Evolutionary conservation across 2,113 vertebrate species (phyloP), one percentile per base, ranked within the genome.

Genomic region (Hystrix brachyura): DNA sequence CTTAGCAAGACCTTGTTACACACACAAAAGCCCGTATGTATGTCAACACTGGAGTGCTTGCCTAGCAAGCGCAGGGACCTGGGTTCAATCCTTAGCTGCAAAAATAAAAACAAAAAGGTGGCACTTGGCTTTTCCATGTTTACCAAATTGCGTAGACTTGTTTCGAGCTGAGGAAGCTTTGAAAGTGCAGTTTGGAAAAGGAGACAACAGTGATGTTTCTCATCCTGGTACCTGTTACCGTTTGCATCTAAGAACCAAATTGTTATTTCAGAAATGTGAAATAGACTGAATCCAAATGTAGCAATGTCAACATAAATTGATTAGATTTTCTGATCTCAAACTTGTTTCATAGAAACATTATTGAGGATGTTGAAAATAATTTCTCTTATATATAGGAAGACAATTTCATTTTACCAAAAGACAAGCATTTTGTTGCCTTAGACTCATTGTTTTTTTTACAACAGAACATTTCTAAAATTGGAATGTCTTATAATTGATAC

Each of bases 381-480:
- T 82, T 94, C 18, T 83, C 13, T 55, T 83, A 71, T 81, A 14
- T 84, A 48, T 38, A 67, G 76, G 55, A 67, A 14, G 86, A n/a
- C 53, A 94, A 12, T 91, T 81, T 97, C 43, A 69, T 91, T 81
- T 97, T 43, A 69, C 59, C 27, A 53, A 69, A 90, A 64, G 27
- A 29, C 14, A 81, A 71, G 46, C 15, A 93, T 90, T 92, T 87
- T 82, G 18, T 93, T 94, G n/a, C 13, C 5, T 15, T 92, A 90
- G 43, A 32, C 34, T 12, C 3, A 4, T 18, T 18, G 34, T 85
- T 94, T 96, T 90, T 78, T 82, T 95, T 82, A 81, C 13, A 46
- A 89, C 38, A 34, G 69, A 93, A 80, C 46, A 94, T 92, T 97
- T 86, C 17, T 87, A 67, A 96, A 95, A 79, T 91, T 84, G 51